phyloP scores from a whole-genome alignment of 2,113 vertebrate species.

The Sander vitreus region DNA sequence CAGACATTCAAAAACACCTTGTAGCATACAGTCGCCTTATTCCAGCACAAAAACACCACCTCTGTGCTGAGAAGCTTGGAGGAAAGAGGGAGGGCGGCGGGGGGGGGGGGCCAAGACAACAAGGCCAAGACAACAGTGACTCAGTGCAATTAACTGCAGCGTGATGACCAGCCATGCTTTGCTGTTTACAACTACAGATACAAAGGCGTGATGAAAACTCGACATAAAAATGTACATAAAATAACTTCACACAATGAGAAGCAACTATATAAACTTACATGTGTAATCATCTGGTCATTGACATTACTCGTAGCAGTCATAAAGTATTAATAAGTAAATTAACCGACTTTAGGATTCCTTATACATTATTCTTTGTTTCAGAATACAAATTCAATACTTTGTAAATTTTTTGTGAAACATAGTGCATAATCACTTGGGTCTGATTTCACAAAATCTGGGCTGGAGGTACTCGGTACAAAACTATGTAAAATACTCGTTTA shows the following conservation, averaged over 20 bases:
- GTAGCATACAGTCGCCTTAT: conserved; percentile 35
- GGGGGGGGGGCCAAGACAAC: not conserved
- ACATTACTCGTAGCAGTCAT: conserved; percentile 64
- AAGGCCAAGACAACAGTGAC: conserved; percentile 59
- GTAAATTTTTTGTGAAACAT: conserved; percentile 40
- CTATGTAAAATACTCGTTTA: conserved; percentile 75
- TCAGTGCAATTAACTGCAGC: conserved; percentile 64
- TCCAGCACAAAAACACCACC: conserved; percentile 27
- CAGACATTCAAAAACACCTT: conserved; percentile 48
- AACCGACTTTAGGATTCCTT: conserved; percentile 54
- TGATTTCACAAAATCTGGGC: conserved; percentile 53
- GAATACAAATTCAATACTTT: conserved; percentile 61
- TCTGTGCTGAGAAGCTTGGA: conserved; percentile 35
- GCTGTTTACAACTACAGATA: conserved; percentile 47
- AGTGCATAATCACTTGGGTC: conserved; percentile 46
- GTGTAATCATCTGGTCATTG: conserved; percentile 40
- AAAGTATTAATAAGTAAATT: conserved; percentile 50
- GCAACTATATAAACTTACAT: conserved; percentile 32
- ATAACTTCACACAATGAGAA: conserved; percentile 48
- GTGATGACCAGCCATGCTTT: conserved; percentile 67
- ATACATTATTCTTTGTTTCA: conserved; percentile 38
- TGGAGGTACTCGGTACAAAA: conserved; percentile 75
- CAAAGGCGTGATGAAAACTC: conserved; percentile 25
- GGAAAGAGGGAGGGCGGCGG: too few relatives aligned
- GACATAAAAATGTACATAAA: conserved; percentile 27